Conservation (phyloP, 2,113 vertebrate species). For the Limanda limanda region DNA sequence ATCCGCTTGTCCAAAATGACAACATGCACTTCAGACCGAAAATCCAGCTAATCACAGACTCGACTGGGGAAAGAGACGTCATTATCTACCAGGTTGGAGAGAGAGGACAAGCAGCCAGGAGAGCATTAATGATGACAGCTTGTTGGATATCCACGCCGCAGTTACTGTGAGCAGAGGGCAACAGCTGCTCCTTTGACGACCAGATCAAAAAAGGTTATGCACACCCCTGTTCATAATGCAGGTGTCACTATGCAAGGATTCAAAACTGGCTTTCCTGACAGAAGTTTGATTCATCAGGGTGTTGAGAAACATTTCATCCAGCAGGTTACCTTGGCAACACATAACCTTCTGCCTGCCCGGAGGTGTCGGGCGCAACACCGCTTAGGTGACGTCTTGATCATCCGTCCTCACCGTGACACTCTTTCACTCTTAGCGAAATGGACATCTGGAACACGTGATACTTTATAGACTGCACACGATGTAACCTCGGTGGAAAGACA, state of each 20-base stretch:
- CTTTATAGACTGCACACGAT: not conserved
- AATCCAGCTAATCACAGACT: not conserved
- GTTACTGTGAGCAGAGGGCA: not conserved
- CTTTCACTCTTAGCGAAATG: not conserved
- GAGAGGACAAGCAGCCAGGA: not conserved
- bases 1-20: not conserved
- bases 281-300: not conserved
- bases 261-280: not conserved
- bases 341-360: not conserved
- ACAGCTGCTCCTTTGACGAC: not conserved
- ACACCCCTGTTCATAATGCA: not conserved
- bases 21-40: not conserved
- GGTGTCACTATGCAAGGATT: not conserved
- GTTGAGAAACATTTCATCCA: not conserved
- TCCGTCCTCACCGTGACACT: not conserved
- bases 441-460: not conserved
- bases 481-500: not conserved
- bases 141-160: not conserved
- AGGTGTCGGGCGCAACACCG: not conserved
- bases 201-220: not conserved
- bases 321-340: not conserved
- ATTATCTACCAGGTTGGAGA: not conserved
- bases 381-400: not conserved
- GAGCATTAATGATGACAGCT: not conserved
- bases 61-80: not conserved